Percentiles rank a stretch among this genome's conserved stretches.
Conservation (phyloP, 2,797 vertebrate genomes). For the Thunnus albacares region DNA sequence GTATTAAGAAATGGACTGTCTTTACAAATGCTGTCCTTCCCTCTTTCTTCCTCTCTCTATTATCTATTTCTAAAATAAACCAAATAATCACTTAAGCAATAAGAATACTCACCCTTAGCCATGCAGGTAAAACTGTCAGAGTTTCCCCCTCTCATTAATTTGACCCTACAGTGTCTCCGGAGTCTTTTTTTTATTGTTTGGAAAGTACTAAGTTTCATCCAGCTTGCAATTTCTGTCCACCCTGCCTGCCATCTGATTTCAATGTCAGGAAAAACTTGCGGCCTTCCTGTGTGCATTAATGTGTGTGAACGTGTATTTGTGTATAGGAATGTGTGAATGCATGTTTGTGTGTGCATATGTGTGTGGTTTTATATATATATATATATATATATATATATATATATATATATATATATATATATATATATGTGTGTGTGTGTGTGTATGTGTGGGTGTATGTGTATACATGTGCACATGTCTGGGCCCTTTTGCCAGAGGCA, state of each 20-base stretch:
- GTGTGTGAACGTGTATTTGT: conserved; percentile 2
- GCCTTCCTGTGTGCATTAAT: conserved; percentile 32
- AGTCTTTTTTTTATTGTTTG: conserved; percentile 67
- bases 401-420: conserved; percentile 15
- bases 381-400: conserved; percentile 13
- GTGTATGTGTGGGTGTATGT: conserved; percentile 16
- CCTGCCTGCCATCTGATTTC: conserved; percentile 68
- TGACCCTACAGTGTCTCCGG: conserved; percentile 32
- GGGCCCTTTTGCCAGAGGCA: conserved; percentile 68
- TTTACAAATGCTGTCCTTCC: not conserved
- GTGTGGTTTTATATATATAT: conserved; percentile 16
- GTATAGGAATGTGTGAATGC: conserved; percentile 20
- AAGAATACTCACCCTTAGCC: conserved; percentile 27
- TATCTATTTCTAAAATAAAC: conserved; percentile 29
- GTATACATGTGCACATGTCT: conserved; percentile 16
- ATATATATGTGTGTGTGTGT: conserved; percentile 19
- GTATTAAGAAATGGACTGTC: conserved; percentile 18
- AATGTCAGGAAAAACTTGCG: conserved; percentile 68
- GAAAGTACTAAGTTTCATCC: conserved; percentile 72
- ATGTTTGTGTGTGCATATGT: conserved; percentile 26
- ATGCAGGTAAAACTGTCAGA: conserved; percentile 55
- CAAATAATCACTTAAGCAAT: conserved; percentile 45
- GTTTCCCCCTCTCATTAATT: conserved; percentile 42
- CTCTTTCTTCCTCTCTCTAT: not conserved
- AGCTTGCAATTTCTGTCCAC: conserved; percentile 67